Percentiles rank a stretch among this genome's conserved stretches.
phyloP scores from a whole-genome alignment of 2,797 vertebrate genomes.

The Brachyrhaphis roseni region DNA sequence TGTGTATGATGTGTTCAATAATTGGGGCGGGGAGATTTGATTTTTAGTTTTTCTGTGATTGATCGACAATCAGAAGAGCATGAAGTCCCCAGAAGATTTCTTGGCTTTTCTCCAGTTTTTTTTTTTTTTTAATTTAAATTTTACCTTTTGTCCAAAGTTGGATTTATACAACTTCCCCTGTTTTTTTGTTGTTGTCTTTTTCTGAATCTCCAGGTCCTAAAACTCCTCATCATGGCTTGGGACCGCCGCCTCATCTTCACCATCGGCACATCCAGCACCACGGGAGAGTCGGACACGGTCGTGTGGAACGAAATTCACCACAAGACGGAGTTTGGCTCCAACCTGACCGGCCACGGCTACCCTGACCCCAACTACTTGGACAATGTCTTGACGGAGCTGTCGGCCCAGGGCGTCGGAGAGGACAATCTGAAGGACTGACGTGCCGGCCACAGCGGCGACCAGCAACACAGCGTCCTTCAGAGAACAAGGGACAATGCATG shows the following conservation, averaged over 20 bases:
- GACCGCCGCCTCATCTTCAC: constrained; percentile 96
- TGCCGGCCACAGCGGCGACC: constrained; percentile 19
- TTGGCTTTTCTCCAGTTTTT: not conserved
- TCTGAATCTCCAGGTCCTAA: constrained; percentile 83
- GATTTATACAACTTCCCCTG: not conserved
- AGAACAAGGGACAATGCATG: constrained; percentile 44
- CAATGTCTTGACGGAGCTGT: constrained; percentile 93
- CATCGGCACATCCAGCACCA: constrained; percentile 96
- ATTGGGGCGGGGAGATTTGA: not conserved
- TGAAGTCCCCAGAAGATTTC: not conserved
- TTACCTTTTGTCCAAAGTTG: not conserved
- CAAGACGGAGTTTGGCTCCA: constrained; percentile 97
- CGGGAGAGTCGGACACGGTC: constrained; percentile 93
- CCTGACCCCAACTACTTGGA: constrained; percentile 95
- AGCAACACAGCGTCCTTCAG: constrained; percentile 40
- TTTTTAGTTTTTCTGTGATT: not conserved
- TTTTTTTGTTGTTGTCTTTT: not conserved
- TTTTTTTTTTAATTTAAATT: not conserved
- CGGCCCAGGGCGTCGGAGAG: constrained; percentile 91
- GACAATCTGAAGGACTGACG: constrained; percentile 90
- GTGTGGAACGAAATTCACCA: constrained; percentile 99
- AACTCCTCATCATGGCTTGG: constrained; percentile 93
- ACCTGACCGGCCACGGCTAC: constrained; percentile 95
- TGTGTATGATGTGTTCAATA: not conserved
- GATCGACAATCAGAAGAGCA: not conserved